Evolutionary conservation across 2,797 vertebrate species (phyloP).

Genomic region (Eurystomus glaucurus): DNA sequence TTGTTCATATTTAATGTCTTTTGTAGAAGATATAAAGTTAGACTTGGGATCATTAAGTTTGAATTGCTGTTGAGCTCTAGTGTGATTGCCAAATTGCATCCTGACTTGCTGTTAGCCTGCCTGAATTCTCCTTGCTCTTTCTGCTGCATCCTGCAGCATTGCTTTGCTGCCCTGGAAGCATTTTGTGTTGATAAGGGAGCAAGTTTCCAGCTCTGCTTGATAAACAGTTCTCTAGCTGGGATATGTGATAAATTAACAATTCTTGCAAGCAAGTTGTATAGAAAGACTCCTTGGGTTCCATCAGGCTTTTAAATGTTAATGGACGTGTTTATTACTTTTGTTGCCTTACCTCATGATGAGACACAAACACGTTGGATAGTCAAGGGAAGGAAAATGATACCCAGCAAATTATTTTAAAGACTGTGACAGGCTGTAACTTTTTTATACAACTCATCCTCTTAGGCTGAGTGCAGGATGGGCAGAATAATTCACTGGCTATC

Average conservation of each 20-base stretch:
- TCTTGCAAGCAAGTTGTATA: background rate
- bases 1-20: background rate
- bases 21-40: background rate
- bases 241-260: background rate
- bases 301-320: background rate
- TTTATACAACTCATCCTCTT: background rate
- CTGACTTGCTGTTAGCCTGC: background rate
- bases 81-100: background rate
- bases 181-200: background rate
- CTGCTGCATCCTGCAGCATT: background rate
- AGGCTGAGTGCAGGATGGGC: background rate
- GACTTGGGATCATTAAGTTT: background rate
- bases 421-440: constrained; percentile 16
- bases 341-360: background rate
- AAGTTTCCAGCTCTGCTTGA: background rate
- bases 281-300: background rate
- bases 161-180: background rate
- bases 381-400: background rate
- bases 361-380: background rate
- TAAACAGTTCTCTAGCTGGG: background rate
- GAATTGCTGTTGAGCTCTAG: background rate
- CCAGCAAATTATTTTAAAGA: constrained; percentile 23
- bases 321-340: background rate
- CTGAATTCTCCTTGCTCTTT: background rate
- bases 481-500: constrained; percentile 39